phyloP scores from a whole-genome alignment of 2,797 vertebrate species.

The Cryptoprocta ferox region DNA sequence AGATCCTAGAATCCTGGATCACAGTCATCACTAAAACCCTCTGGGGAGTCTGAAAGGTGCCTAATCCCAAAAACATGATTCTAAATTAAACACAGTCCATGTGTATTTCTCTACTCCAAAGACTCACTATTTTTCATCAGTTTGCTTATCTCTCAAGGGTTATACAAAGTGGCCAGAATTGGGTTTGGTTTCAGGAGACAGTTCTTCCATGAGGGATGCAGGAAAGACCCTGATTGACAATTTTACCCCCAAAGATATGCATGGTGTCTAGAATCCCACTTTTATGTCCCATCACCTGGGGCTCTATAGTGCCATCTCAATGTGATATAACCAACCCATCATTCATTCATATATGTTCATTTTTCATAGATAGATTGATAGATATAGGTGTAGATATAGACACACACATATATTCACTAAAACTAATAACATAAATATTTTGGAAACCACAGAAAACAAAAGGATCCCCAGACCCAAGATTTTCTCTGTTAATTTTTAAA shows the following conservation, averaged over 20 bases:
- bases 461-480: not conserved
- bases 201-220: not conserved
- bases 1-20: not conserved
- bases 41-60: not conserved
- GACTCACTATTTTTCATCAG: not conserved
- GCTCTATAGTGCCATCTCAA: not conserved
- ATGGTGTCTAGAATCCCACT: not conserved
- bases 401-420: not conserved
- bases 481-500: not conserved
- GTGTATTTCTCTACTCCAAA: not conserved
- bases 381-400: not conserved
- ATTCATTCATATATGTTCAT: not conserved
- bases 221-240: not conserved
- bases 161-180: not conserved
- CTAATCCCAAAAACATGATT: not conserved
- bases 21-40: not conserved
- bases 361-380: not conserved
- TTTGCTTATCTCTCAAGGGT: not conserved
- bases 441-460: slow-evolving; percentile 30
- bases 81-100: not conserved
- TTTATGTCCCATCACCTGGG: not conserved
- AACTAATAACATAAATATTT: not conserved
- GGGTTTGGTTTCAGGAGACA: not conserved
- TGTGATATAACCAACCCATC: not conserved
- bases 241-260: not conserved